phyloP scores from a whole-genome alignment of 2,113 vertebrate species.

The Tauraco erythrolophus region DNA sequence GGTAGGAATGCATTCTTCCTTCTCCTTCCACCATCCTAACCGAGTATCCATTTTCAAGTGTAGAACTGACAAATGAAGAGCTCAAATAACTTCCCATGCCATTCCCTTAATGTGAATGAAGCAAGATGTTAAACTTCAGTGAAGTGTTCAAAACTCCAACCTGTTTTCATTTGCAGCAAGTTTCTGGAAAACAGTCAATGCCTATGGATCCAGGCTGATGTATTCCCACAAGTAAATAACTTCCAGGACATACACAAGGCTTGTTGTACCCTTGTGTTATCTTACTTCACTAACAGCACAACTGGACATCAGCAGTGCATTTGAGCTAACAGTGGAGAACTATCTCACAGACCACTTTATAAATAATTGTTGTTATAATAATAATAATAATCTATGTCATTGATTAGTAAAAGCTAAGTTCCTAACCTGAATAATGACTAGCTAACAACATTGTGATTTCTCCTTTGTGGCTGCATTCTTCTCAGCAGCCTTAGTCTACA shows the following conservation, averaged over 20 bases:
- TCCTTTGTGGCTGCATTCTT: not conserved
- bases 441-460: not conserved
- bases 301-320: not conserved
- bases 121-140: not conserved
- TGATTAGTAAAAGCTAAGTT: not conserved
- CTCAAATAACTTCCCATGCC: not conserved
- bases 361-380: not conserved
- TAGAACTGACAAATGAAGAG: not conserved
- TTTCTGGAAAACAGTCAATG: not conserved
- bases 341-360: not conserved
- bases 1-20: not conserved
- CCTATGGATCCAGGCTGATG: not conserved
- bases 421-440: not conserved
- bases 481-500: not conserved
- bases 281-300: not conserved
- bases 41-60: not conserved
- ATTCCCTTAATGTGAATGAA: not conserved
- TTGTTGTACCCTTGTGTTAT: not conserved
- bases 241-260: not conserved
- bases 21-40: not conserved
- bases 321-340: not conserved
- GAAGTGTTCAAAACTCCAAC: not conserved
- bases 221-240: not conserved
- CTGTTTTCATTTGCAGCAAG: not conserved
- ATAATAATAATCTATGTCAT: not conserved